These are phyloP conservation scores for Callaeas wilsoni DNA, from an alignment of 2,113 vertebrate species.

Conservation along the genomic window DNA sequence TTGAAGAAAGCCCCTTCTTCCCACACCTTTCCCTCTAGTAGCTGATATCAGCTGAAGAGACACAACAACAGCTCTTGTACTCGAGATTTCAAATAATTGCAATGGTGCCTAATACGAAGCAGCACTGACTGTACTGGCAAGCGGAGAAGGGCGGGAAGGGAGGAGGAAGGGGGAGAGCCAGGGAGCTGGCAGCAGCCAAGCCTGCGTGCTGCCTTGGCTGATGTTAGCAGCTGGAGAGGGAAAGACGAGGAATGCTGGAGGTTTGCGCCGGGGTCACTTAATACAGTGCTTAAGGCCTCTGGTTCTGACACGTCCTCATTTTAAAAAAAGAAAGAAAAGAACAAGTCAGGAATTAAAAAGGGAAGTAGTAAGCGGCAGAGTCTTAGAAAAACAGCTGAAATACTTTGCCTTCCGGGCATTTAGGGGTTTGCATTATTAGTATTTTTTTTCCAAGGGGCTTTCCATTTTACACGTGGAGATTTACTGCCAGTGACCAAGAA, in stretches of 20 bases:
- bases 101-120: background rate
- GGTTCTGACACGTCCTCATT: slow-evolving; percentile 51
- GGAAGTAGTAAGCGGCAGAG: background rate
- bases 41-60: background rate
- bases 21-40: background rate
- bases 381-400: slow-evolving; percentile 14
- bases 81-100: background rate
- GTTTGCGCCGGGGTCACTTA: slow-evolving; percentile 30
- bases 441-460: background rate
- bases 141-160: background rate
- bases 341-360: background rate
- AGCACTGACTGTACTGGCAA: background rate
- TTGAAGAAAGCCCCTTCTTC: background rate
- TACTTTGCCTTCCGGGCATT: background rate
- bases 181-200: slow-evolving; percentile 13
- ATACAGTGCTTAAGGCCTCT: background rate
- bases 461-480: slow-evolving; percentile 18
- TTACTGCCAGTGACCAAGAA: slow-evolving; percentile 17
- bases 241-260: slow-evolving; percentile 55
- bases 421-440: background rate
- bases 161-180: background rate
- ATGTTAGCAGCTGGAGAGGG: slow-evolving; percentile 56
- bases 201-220: slow-evolving; percentile 45
- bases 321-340: background rate
- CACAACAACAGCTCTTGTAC: background rate